These are phyloP conservation scores for Eumerus sabulonum DNA, from an alignment of 2,888 invertebrate species.

Conservation along the genomic window DNA sequence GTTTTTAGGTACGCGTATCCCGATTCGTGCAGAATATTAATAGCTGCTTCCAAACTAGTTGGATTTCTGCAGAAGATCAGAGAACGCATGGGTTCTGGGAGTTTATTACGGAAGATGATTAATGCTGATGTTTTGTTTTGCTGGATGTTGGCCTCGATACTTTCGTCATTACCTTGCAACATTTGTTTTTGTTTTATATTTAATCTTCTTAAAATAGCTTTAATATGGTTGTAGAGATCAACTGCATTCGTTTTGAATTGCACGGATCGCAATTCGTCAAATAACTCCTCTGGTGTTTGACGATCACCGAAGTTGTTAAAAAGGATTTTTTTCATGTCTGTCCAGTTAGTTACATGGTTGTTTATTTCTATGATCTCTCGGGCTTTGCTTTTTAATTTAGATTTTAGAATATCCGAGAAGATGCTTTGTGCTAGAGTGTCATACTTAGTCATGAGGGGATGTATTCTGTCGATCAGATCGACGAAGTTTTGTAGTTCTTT, in stretches of 20 bases:
- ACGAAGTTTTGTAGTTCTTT: constrained; percentile 24
- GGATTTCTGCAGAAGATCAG: background rate
- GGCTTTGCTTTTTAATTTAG: constrained; percentile 30
- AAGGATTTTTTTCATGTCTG: background rate
- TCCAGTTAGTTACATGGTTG: background rate
- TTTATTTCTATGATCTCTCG: constrained; percentile 26
- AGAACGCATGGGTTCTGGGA: background rate
- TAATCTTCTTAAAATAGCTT: constrained; percentile 18
- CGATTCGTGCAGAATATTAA: constrained; percentile 10
- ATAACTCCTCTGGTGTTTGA: constrained; percentile 3
- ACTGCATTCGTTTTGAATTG: constrained; percentile 27
- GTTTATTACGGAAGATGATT: constrained; percentile 1
- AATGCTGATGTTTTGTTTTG: constrained; percentile 23
- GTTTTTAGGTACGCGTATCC: constrained; percentile 1
- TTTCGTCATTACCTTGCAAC: background rate
- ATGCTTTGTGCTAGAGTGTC: constrained; percentile 18
- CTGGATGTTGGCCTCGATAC: constrained; percentile 8
- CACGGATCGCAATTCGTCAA: too few relatives aligned
- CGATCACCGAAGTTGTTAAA: constrained; percentile 49
- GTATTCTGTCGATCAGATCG: constrained; percentile 2
- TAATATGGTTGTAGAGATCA: constrained; percentile 34
- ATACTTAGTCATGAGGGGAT: constrained; percentile 8
- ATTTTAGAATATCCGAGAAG: constrained; percentile 30
- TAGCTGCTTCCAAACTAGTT: constrained; percentile 5
- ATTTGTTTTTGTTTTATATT: constrained; percentile 26